Evolutionary conservation across 23 tunicate genomes (phyloP), one percentile per base, ranked within the genome.

Genomic region (Botrylloides violaceus): DNA sequence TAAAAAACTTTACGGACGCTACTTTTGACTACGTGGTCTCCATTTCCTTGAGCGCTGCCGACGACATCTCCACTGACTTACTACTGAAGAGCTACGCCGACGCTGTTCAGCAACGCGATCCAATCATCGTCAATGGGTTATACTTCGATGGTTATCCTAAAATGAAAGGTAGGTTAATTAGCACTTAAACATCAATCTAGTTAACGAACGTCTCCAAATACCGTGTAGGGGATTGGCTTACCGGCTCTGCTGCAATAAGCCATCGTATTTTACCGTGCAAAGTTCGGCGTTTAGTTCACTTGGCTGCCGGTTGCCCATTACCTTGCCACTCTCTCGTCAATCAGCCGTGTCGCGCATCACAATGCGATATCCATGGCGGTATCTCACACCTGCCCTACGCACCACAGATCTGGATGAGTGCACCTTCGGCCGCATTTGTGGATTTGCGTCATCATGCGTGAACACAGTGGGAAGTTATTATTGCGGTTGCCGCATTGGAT

Each of bases 371-470:
- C n/a, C n/a, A n/a, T n/a, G n/a, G n/a, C n/a, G n/a, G n/a, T n/a
- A n/a, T n/a, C n/a, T n/a, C n/a, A n/a, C n/a, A n/a, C n/a, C n/a
- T n/a, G n/a, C n/a, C n/a, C n/a, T n/a, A n/a, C n/a, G n/a, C n/a
- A n/a, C n/a, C n/a, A n/a, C 53, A 63, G 70, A 63, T 28, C 33
- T 27, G 26, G 36, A 63, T 33, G 70, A 63, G 33, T 63, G 70
- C 33, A 34, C 4, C 4, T 22, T 6, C 3, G 7, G 35, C 4
- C 18, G 33, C 35, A 9, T 12, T 1, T 68, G 74, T 26, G 74
- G 57, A 26, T 0, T 0, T 5, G 25, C 4, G 47, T 39, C 74
- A 22, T 9, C 7, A 26, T 68, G 74, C 2, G 29, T 68, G 1
- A 68, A 68, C 29, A 68, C 57, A 1, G 30, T 19, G 22, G 74